Evolutionary conservation across 2,113 vertebrate species (phyloP), one percentile per base, ranked within the genome.

Genomic region (Urocolius indicus): DNA sequence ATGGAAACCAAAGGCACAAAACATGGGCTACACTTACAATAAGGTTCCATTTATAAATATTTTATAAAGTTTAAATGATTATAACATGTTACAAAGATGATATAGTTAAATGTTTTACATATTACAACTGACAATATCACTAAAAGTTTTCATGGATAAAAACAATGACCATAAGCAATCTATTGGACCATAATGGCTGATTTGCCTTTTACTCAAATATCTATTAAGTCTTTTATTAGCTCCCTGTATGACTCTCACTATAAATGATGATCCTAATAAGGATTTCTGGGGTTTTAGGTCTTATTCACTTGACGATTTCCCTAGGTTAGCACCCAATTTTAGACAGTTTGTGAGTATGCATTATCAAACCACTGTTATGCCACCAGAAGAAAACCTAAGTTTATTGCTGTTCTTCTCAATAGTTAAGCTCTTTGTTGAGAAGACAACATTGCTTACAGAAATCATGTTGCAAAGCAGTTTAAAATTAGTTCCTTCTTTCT

Each of bases 1-100:
- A 11, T 23, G 14, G 57, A 94, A 90, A 91, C 29, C 66, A 68
- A 68, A 17, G 12, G 36, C 65, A 92, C 27, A 80, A 93, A 89
- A 65, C 52, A 81, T 3, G 15, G 38, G 18, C 46, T 87, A 32
- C 15, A 19, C 9, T 61, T 74, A 59, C 5, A 69, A 45, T 36
- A 65, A 89, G 5, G 58, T 43, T 95, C 9, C n/a, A 67, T 57
- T 84, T 75, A 54, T 22, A 90, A 78, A 75, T 87, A 75, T 63
- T 77, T 94, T 74, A 93, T 84, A 91, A 94, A 89, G 52, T 27
- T 46, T 91, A 94, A 89, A 93, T 66, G 7, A 78, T 49, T 58
- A 26, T 38, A 92, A 52, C 45, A 72, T 54, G 27, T 52, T 87
- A 61, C 21, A 84, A 86, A 77, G 32, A 94, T 5, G 5, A 57